phyloP scores from a whole-genome alignment of 2,888 invertebrate genomes.

The Drosophila cyrtoloma region DNA sequence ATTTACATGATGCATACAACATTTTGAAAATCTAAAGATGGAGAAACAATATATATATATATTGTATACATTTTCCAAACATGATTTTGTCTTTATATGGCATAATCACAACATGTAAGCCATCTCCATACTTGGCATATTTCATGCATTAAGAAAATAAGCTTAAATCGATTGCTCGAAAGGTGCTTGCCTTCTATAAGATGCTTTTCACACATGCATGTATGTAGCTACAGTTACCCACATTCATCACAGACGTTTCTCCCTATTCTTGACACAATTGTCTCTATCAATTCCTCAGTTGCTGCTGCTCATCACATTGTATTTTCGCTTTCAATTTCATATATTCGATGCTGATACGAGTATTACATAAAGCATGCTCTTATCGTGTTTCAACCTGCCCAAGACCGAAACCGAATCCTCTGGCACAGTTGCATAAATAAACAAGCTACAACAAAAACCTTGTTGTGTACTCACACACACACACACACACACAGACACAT shows the following conservation, averaged over 20 bases:
- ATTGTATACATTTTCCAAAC: not conserved
- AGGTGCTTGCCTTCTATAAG: not conserved
- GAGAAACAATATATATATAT: not conserved
- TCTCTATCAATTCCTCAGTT: conserved; percentile 27
- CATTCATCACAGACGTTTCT: not conserved
- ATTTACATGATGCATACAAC: not conserved
- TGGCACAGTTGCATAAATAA: conserved; percentile 75
- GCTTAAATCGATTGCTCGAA: not conserved
- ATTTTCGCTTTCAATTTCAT: conserved; percentile 52
- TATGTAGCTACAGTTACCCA: not conserved
- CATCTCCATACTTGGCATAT: not conserved
- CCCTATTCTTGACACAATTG: conserved; percentile 9
- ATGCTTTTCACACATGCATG: not conserved
- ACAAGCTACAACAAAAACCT: conserved; percentile 42
- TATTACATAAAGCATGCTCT: conserved; percentile 59
- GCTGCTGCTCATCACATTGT: conserved; percentile 23
- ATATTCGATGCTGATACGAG: conserved; percentile 38
- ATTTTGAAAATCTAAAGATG: not conserved
- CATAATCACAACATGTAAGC: not conserved
- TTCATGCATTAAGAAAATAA: not conserved
- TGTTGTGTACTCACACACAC: conserved; percentile 12
- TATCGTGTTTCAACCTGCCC: conserved; percentile 44
- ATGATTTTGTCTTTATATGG: not conserved
- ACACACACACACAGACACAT: conserved; percentile 2
- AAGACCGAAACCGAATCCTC: conserved; percentile 44